Percentiles rank a stretch among this genome's conserved stretches.
Conservation (phyloP, 2,888 invertebrate genomes). For the Scelioninae gen. 2 region DNA sequence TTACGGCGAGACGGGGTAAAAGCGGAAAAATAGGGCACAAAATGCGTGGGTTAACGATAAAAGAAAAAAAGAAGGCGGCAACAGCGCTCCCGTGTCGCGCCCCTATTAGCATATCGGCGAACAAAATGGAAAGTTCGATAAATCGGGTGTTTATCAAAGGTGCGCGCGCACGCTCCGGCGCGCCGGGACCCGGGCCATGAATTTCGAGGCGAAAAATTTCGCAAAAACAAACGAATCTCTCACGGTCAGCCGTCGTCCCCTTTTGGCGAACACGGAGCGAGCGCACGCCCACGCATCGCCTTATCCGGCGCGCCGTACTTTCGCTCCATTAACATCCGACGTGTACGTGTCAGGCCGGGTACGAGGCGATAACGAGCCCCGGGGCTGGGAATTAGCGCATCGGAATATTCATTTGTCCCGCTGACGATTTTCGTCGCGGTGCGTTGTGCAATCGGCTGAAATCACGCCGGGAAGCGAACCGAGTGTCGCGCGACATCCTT, state of each 20-base stretch:
- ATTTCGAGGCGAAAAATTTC: constrained; percentile 44
- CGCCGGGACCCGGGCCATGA: constrained; percentile 25
- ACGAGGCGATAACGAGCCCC: constrained; percentile 52
- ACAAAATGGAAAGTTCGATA: constrained; percentile 54
- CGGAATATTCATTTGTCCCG: constrained; percentile 56
- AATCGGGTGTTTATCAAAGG: constrained; percentile 47
- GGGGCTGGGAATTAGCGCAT: constrained; percentile 53
- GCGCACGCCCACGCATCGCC: constrained; percentile 57
- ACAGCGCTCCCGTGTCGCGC: constrained; percentile 30
- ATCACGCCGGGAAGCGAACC: constrained; percentile 15
- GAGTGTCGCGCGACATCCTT: too few species aligned
- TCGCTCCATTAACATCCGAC: constrained; percentile 60
- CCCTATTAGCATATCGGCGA: constrained; percentile 45
- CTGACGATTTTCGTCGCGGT: constrained; percentile 37
- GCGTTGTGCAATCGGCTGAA: constrained; percentile 45
- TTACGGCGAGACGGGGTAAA: too few species aligned
- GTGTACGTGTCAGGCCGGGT: constrained; percentile 53
- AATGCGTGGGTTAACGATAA: too few species aligned
- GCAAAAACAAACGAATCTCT: constrained; percentile 55
- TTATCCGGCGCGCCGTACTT: constrained; percentile 58
- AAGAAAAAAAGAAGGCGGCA: not conserved
- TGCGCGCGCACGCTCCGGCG: constrained; percentile 25
- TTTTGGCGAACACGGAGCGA: constrained; percentile 54
- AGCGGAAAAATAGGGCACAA: too few species aligned
- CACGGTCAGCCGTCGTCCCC: constrained; percentile 55